Conservation (phyloP, 2,797 vertebrate genomes). For the Scomberomorus guttatus region DNA sequence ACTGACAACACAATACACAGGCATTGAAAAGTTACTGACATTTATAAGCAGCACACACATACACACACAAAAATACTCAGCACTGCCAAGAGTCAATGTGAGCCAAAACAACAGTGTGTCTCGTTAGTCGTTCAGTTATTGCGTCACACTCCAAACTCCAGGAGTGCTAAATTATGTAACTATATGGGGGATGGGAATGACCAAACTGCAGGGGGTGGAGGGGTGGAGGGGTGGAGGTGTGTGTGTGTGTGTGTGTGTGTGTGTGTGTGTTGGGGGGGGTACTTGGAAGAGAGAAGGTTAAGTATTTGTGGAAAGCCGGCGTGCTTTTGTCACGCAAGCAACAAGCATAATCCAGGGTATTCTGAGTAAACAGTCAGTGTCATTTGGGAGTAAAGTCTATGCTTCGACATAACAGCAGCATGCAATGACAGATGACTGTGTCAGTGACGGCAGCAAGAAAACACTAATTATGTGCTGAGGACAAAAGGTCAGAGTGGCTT, state of each 20-base stretch:
- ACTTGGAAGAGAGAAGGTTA: background rate
- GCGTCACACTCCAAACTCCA: constrained; percentile 53
- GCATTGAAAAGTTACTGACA: background rate
- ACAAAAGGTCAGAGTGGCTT: constrained; percentile 38
- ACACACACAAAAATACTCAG: constrained; percentile 6
- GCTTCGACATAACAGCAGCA: constrained; percentile 20
- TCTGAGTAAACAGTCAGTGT: constrained; percentile 31
- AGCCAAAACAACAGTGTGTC: constrained; percentile 41
- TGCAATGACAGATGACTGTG: constrained; percentile 12
- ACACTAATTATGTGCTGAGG: constrained; percentile 19
- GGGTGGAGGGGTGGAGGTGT: background rate
- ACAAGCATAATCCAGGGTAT: constrained; percentile 16
- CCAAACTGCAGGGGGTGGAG: constrained; percentile 1
- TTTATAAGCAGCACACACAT: no score
- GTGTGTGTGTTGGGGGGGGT: background rate
- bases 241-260: constrained; percentile 6
- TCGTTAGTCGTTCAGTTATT: constrained; percentile 39
- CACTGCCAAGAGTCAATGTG: constrained; percentile 25
- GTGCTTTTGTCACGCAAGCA: constrained; percentile 33
- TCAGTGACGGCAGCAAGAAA: constrained; percentile 10
- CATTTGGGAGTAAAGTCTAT: constrained; percentile 10
- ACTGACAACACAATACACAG: background rate
- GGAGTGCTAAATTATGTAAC: constrained; percentile 58
- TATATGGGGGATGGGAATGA: constrained; percentile 39
- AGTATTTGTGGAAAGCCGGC: background rate